These are phyloP conservation scores for Microtus pennsylvanicus DNA, from an alignment of 2,113 vertebrate species.

Conservation along the genomic window DNA sequence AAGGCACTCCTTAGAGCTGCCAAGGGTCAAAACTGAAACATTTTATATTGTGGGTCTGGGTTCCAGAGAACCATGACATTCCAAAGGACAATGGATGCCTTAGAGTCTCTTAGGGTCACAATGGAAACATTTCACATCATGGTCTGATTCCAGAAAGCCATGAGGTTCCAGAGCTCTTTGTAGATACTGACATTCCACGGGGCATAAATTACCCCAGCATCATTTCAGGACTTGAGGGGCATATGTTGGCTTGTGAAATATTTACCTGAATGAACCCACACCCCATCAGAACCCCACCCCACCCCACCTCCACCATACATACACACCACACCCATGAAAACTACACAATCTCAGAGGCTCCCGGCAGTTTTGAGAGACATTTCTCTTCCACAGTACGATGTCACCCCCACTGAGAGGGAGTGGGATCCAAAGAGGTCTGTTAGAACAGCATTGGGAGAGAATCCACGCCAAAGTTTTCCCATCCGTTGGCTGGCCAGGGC, in stretches of 20 bases:
- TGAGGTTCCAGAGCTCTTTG: conserved; percentile 14
- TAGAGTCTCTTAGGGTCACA: conserved; percentile 23
- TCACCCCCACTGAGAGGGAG: neutral
- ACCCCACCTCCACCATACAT: neutral
- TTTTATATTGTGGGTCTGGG: conserved; percentile 18
- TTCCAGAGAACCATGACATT: conserved; percentile 48
- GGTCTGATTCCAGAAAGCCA: conserved; percentile 50
- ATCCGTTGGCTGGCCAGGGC: neutral
- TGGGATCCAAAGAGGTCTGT: conserved; percentile 2
- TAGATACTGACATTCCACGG: conserved; percentile 17
- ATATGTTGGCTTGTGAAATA: neutral
- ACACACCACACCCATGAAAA: neutral
- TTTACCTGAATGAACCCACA: neutral
- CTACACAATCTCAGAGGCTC: neutral
- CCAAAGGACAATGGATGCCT: neutral
- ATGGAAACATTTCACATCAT: neutral
- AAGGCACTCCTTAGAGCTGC: neutral
- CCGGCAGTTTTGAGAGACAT: neutral
- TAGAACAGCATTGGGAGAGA: neutral
- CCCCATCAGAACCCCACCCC: neutral
- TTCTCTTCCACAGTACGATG: neutral
- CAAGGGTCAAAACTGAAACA: conserved; percentile 31
- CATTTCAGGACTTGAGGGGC: neutral
- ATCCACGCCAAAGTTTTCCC: neutral
- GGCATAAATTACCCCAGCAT: neutral